Evolutionary conservation across 2,797 vertebrate genomes (phyloP).

Genomic region (Sebastes hubbsi): DNA sequence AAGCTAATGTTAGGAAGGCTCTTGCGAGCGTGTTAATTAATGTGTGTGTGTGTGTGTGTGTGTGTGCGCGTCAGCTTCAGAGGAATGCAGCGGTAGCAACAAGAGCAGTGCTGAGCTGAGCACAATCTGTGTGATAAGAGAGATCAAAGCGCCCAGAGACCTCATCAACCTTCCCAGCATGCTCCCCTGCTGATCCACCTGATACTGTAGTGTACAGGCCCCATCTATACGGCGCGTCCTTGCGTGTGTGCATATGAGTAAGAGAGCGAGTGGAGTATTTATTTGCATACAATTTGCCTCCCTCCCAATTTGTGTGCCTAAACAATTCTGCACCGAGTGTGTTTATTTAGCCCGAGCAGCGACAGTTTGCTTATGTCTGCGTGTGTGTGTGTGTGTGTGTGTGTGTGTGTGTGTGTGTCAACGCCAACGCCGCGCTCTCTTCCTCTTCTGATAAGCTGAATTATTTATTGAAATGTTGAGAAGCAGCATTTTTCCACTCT

Average conservation of each 20-base stretch:
- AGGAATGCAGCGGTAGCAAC: slow-evolving; percentile 51
- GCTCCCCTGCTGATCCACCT: slow-evolving; percentile 53
- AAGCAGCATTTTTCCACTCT: slow-evolving; percentile 14
- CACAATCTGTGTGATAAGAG: slow-evolving; percentile 60
- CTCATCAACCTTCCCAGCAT: slow-evolving; percentile 60
- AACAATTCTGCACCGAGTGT: slow-evolving; percentile 10
- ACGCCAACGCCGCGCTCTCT: background rate
- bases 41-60: slow-evolving; percentile 3
- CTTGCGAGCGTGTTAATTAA: too few relatives aligned
- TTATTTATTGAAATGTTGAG: slow-evolving; percentile 53
- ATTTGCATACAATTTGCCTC: slow-evolving; percentile 34
- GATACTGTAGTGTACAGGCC: slow-evolving; percentile 29
- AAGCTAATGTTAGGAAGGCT: slow-evolving; percentile 1
- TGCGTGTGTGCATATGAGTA: background rate
- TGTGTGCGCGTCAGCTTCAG: slow-evolving; percentile 11
- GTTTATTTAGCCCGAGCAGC: slow-evolving; percentile 27
- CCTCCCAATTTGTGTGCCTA: slow-evolving; percentile 1
- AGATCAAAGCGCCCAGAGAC: slow-evolving; percentile 62
- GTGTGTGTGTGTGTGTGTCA: background rate
- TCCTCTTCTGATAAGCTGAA: slow-evolving; percentile 38
- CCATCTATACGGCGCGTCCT: background rate
- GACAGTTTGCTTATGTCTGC: slow-evolving; percentile 1
- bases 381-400: background rate
- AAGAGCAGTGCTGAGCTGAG: slow-evolving; percentile 51
- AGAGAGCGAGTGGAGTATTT: background rate